Base-by-base conservation (phyloP, 2,888 invertebrate genomes). In the Trichopria drosophilae region DNA sequence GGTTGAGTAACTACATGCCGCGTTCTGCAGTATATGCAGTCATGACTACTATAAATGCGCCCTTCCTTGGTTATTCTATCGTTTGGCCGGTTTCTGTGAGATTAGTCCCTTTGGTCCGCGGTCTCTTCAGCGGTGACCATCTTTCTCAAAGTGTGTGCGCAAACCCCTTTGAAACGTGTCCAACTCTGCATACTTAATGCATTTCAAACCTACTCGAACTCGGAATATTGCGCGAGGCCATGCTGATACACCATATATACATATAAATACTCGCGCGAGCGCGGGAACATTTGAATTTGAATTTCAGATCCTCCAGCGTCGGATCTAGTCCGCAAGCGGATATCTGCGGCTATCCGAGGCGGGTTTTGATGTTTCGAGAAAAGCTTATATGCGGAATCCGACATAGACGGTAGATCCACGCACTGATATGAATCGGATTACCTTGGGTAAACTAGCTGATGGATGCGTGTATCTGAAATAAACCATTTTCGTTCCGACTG, bases 281-380 rank as follows among this genome's bases (percentile, higher is more conserved):
- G 57, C 51, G 42, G 57, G 55, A 51, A 55, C 61, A 61, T 59
- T 65, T 56, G 60, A 59, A 67, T 69, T 69, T 65, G 66, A 69
- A 68, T 66, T 68, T 69, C 59, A 66, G 64, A 64, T 66, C 58
- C 57, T 50, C 46, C 58, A 50, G 42, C 44, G 46, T 29, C 39
- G 48, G 50, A 50, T 54, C 56, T 47, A 55, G 51, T 54, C 44
- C 47, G 49, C 56, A 54, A 55, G 51, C 65, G 64, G 66, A 62
- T 69, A 66, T 65, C 61, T 63, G 52, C 51, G 60, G 59, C 61
- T 57, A 62, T 58, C 57, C 57, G 53, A 37, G 55, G 48, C 56
- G 55, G n/a, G 50, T 58, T 53, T 58, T 59, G 61, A 59, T 62
- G 63, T 64, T 64, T 59, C 58, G 54, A 35, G 49, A 56, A 61